These are phyloP conservation scores for Vulpes lagopus DNA, from an alignment of 2,113 vertebrate genomes.

Conservation along the genomic window DNA sequence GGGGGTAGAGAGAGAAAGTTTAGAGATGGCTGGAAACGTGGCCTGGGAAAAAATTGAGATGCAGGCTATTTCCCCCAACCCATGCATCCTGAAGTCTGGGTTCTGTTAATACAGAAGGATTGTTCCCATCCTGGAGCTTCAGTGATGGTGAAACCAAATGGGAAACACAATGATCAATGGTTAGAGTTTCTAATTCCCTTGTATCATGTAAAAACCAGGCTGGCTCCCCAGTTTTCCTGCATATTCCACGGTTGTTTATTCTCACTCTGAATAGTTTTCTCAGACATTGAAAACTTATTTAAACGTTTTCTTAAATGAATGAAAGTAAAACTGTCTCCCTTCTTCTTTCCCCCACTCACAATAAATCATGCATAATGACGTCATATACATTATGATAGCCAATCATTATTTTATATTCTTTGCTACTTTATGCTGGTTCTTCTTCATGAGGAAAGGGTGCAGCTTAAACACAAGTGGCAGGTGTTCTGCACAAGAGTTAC, in stretches of 20 bases:
- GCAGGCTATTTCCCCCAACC: neutral
- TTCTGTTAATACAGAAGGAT: neutral
- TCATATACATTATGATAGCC: neutral
- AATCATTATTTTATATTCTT: neutral
- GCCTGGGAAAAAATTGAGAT: neutral
- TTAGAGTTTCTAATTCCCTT: neutral
- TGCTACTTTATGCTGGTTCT: neutral
- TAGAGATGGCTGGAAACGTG: neutral
- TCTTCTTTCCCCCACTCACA: neutral
- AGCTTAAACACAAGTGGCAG: neutral
- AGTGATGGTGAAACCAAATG: neutral
- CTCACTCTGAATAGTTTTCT: neutral
- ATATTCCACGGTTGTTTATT: neutral
- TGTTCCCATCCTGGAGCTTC: neutral
- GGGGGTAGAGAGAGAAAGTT: neutral
- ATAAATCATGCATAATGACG: neutral
- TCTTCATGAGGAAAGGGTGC: neutral
- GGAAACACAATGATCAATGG: neutral
- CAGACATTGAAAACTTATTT: neutral
- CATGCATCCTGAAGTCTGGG: neutral
- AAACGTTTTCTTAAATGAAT: neutral
- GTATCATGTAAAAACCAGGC: neutral
- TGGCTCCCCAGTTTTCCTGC: neutral
- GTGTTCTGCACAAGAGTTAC: neutral
- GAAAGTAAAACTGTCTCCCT: neutral